A percentile compares a stretch with the other conserved stretches of the same genome.
phyloP scores from a whole-genome alignment of 2,888 invertebrate genomes.

The Laspeyria flexula region DNA sequence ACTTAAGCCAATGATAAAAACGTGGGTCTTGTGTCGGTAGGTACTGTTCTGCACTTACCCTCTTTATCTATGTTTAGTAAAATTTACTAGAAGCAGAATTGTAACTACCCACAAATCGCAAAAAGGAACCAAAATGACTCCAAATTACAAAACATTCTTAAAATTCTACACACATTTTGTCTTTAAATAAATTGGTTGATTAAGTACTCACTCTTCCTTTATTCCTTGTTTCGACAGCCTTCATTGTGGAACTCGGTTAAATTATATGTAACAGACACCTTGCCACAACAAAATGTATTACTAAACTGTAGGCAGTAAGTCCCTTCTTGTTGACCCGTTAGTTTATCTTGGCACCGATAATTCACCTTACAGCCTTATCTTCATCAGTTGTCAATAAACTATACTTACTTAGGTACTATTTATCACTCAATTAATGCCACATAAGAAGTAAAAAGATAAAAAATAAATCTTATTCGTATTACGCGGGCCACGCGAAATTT shows the following conservation, averaged over 20 bases:
- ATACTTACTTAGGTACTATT: slow-evolving; percentile 35
- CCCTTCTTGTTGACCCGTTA: slow-evolving; percentile 45
- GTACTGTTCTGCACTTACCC: too few species aligned
- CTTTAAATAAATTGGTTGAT: too few species aligned
- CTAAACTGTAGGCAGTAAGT: slow-evolving; percentile 49
- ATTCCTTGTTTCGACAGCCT: slow-evolving; percentile 62
- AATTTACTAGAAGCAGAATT: too few species aligned
- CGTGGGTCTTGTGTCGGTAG: too few species aligned
- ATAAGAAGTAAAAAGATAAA: too few species aligned
- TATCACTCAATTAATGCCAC: slow-evolving; percentile 12
- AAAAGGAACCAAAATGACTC: too few species aligned
- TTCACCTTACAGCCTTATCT: slow-evolving; percentile 58
- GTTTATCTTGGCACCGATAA: slow-evolving; percentile 58
- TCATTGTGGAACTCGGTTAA: slow-evolving; percentile 46
- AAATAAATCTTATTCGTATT: not conserved
- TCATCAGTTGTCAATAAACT: slow-evolving; percentile 60
- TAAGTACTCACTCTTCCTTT: too few species aligned
- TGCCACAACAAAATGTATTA: slow-evolving; percentile 45
- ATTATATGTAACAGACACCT: slow-evolving; percentile 26
- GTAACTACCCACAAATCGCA: too few species aligned
- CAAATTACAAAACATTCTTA: too few species aligned
- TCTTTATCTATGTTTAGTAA: too few species aligned
- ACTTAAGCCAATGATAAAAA: too few species aligned
- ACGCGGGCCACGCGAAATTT: not conserved
- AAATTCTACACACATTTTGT: too few species aligned